Conservation (phyloP, 2,797 vertebrate genomes). For the Falco columbarius region DNA sequence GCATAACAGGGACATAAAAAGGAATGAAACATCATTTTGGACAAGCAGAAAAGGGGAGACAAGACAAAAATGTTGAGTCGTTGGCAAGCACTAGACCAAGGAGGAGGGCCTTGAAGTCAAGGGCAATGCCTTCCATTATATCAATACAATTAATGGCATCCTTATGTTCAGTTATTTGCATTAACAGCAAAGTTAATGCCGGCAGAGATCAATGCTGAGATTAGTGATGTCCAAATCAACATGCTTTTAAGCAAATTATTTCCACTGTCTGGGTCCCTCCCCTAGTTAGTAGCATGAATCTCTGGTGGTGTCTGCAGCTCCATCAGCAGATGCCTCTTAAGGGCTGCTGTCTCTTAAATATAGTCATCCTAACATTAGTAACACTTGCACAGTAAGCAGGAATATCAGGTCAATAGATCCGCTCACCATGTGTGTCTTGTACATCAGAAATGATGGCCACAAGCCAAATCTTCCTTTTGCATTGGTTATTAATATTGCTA, state of each 20-base stretch:
- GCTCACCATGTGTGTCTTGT: background rate
- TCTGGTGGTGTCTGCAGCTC: conserved; percentile 36
- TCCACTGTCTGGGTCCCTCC: conserved; percentile 23
- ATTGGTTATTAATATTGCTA: background rate
- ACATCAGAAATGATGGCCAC: background rate
- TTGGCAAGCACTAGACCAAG: conserved; percentile 55
- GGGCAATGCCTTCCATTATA: conserved; percentile 57
- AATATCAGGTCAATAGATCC: conserved; percentile 33
- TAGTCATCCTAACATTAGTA: background rate
- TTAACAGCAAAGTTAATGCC: conserved; percentile 70
- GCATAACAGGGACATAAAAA: conserved; percentile 27
- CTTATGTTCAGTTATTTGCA: conserved; percentile 62
- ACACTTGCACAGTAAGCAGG: conserved; percentile 31
- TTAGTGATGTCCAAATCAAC: conserved; percentile 65
- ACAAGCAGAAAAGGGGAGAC: conserved; percentile 19
- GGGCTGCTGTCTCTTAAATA: conserved; percentile 29
- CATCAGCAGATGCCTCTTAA: conserved; percentile 34
- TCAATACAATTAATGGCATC: conserved; percentile 71
- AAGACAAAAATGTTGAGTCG: conserved; percentile 13
- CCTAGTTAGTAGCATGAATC: conserved; percentile 47
- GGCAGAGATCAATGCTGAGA: conserved; percentile 58
- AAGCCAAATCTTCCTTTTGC: background rate
- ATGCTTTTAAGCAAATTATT: conserved; percentile 75
- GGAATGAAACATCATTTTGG: conserved; percentile 54
- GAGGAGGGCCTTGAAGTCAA: conserved; percentile 34